phyloP scores from a whole-genome alignment of 2,113 vertebrate genomes.

The Ibidorhyncha struthersii region DNA sequence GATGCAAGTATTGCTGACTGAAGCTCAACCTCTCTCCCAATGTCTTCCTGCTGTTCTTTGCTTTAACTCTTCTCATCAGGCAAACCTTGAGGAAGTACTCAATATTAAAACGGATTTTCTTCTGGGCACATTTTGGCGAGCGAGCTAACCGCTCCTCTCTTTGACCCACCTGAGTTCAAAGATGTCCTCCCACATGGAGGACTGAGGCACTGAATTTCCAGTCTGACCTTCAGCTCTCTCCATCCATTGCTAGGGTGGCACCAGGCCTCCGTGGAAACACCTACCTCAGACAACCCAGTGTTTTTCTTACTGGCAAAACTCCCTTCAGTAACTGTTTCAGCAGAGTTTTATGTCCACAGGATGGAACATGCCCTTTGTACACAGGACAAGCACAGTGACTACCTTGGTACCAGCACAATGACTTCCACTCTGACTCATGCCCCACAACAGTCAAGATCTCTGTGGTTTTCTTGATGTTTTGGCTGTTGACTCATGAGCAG shows the following conservation, averaged over 20 bases:
- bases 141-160: neutral
- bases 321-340: neutral
- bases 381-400: neutral
- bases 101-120: neutral
- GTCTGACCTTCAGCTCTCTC: neutral
- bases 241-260: neutral
- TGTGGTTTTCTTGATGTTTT: neutral
- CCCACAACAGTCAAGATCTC: neutral
- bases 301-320: neutral
- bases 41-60: neutral
- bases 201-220: neutral
- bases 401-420: accelerated
- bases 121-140: neutral
- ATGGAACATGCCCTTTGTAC: neutral
- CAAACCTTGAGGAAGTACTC: neutral
- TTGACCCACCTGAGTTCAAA: neutral
- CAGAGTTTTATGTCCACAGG: neutral
- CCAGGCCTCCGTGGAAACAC: neutral
- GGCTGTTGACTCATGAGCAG: neutral
- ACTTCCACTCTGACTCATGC: neutral
- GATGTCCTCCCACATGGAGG: neutral
- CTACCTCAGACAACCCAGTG: neutral
- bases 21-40: neutral
- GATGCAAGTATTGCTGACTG: neutral
- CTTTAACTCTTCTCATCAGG: neutral